Evolutionary conservation across 2,797 vertebrate species (phyloP).

Genomic region (Scleropages formosus): DNA sequence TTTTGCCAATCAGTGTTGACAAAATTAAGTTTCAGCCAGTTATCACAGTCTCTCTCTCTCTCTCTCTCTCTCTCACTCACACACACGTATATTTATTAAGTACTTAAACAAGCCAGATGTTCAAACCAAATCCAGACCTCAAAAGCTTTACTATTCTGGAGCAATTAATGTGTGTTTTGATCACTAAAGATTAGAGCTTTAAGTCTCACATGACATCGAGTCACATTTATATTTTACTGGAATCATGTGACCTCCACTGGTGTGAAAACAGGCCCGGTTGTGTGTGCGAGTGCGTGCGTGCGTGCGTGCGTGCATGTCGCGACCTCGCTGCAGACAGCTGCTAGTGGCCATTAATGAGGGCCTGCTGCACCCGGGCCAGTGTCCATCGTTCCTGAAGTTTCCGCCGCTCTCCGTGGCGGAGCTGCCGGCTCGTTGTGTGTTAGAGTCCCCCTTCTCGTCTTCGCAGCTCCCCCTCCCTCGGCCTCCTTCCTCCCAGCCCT

Average conservation of each 20-base stretch:
- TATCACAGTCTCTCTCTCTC: too few relatives aligned
- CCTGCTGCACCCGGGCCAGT: conserved; percentile 30
- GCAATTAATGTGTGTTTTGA: background rate
- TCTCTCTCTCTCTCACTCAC: too few relatives aligned
- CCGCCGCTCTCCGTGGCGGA: conserved; percentile 7
- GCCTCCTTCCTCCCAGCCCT: conserved; percentile 43
- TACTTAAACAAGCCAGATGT: background rate
- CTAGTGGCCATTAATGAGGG: conserved; percentile 34
- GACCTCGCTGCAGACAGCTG: conserved; percentile 49
- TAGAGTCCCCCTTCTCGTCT: conserved; percentile 72
- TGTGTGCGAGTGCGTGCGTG: conserved; percentile 56
- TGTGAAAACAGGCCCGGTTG: conserved; percentile 40
- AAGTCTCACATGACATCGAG: conserved; percentile 63
- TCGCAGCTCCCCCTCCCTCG: conserved; percentile 50
- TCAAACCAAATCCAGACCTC: background rate
- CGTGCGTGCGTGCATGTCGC: conserved; percentile 49
- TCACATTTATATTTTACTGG: conserved; percentile 63
- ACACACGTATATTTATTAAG: background rate
- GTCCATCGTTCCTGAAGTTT: conserved; percentile 21
- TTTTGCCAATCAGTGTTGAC: too few relatives aligned
- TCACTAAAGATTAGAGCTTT: conserved; percentile 36
- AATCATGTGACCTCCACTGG: conserved; percentile 67
- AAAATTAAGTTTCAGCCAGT: too few relatives aligned
- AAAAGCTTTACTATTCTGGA: background rate
- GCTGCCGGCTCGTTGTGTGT: conserved; percentile 68